These are phyloP conservation scores for Pissodes strobi DNA, from an alignment of 1,140 invertebrate species.

Conservation along the genomic window DNA sequence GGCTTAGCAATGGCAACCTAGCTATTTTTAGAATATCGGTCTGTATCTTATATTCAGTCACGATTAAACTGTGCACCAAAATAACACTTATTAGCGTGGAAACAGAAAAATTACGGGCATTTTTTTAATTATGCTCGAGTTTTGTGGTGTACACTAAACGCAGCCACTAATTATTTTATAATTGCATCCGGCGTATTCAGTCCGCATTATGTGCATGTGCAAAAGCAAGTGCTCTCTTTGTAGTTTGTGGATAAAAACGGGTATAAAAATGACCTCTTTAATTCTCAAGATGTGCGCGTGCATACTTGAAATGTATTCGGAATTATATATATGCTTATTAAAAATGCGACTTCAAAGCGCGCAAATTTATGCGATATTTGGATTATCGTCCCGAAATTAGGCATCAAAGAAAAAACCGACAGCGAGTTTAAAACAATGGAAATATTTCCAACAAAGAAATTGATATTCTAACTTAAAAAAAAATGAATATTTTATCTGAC, in stretches of 20 bases:
- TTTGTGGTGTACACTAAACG: constrained; percentile 10
- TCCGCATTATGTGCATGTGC: constrained; percentile 7
- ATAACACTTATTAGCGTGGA: constrained; percentile 3
- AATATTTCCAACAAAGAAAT: too few species aligned
- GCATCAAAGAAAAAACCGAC: too few species aligned
- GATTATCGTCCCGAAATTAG: too few species aligned
- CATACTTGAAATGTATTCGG: background rate
- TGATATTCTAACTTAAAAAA: too few species aligned
- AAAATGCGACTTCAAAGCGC: too few species aligned
- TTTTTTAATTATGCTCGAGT: constrained; percentile 16
- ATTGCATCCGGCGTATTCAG: constrained; percentile 19
- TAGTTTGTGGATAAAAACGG: background rate
- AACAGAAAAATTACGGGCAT: constrained; percentile 10
- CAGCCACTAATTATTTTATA: constrained; percentile 23
- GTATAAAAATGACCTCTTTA: constrained; percentile 18
- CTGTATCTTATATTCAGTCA: background rate
- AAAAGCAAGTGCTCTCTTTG: constrained; percentile 7
- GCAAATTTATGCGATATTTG: too few species aligned
- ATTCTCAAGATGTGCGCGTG: constrained; percentile 3
- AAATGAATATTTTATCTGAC: too few species aligned
- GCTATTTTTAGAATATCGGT: too few species aligned
- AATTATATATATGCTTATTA: background rate
- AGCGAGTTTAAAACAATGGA: too few species aligned
- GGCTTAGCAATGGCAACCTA: too few species aligned
- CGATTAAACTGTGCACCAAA: background rate